Conservation (phyloP, 2,113 vertebrate genomes). For the Oxygymnocypris stewartii region DNA sequence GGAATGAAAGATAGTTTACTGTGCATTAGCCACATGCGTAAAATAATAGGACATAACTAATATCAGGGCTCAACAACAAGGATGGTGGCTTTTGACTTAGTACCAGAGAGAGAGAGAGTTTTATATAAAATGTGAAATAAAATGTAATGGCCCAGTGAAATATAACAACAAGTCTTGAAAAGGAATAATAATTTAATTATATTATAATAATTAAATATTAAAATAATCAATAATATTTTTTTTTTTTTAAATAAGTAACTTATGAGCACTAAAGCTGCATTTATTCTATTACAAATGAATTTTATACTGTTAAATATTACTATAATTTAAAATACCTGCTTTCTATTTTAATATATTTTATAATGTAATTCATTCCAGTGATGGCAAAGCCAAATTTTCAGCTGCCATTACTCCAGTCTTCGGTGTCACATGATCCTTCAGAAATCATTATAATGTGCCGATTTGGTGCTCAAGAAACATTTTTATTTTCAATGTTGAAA, state of each 20-base stretch:
- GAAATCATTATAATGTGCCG: neutral
- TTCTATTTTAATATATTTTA: neutral
- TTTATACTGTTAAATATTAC: neutral
- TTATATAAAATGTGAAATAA: neutral
- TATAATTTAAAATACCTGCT: neutral
- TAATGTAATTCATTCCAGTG: neutral
- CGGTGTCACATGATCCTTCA: neutral
- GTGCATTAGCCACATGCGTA: neutral
- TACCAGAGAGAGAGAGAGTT: neutral
- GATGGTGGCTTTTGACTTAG: neutral
- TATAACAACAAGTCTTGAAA: neutral
- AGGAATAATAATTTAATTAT: neutral
- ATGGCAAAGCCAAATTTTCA: neutral
- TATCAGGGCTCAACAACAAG: neutral
- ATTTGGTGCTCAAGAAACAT: neutral
- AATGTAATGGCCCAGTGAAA: neutral
- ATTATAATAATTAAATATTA: neutral
- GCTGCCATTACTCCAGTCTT: neutral
- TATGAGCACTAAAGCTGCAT: neutral
- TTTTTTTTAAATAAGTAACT: neutral
- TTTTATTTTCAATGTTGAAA: neutral
- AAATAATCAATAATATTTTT: neutral
- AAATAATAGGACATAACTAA: neutral
- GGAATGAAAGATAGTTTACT: neutral
- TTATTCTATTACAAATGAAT: neutral